These are phyloP conservation scores for Elaphurus davidianus DNA, from an alignment of 2,113 vertebrate genomes.

Conservation along the genomic window DNA sequence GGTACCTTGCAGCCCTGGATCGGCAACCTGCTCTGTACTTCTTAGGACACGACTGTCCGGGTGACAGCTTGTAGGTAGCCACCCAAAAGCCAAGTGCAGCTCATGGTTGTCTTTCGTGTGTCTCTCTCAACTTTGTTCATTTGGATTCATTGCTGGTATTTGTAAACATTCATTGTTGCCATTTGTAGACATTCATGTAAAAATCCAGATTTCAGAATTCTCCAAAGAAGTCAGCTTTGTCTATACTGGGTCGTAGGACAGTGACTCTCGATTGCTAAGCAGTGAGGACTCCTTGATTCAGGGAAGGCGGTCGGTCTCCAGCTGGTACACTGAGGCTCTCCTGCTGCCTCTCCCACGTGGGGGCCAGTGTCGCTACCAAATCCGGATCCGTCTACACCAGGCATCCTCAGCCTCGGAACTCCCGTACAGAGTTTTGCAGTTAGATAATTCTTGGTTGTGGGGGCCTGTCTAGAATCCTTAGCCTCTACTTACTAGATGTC, in stretches of 20 bases:
- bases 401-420: neutral
- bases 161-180: neutral
- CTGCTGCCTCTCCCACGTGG: neutral
- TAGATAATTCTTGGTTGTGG: neutral
- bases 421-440: neutral
- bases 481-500: neutral
- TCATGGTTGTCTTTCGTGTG: neutral
- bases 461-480: neutral
- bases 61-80: neutral
- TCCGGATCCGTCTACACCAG: neutral
- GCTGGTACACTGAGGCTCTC: neutral
- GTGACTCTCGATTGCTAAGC: neutral
- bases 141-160: neutral
- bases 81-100: neutral
- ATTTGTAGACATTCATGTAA: neutral
- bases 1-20: neutral
- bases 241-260: neutral
- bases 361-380: neutral
- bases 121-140: neutral
- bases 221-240: neutral
- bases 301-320: neutral
- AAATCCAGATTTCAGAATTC: neutral
- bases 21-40: rapidly evolving
- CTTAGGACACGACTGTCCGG: neutral
- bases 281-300: neutral